phyloP scores from a whole-genome alignment of 2,113 vertebrate genomes.

The Halichoeres trimaculatus region DNA sequence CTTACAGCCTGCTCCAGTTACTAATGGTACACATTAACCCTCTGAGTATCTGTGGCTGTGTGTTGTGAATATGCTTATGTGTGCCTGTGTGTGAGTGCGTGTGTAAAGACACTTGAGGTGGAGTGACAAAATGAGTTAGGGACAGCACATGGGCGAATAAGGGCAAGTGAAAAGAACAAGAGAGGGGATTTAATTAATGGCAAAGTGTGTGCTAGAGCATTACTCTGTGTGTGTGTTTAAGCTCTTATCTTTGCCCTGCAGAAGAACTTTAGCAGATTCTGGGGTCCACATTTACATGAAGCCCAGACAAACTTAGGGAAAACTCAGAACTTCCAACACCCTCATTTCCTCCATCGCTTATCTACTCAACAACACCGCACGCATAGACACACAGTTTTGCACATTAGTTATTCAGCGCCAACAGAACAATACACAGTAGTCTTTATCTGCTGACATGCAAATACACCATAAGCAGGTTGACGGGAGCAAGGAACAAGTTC shows the following conservation, averaged over 20 bases:
- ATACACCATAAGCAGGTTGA: slow-evolving; percentile 5
- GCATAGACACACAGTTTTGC: slow-evolving; percentile 1
- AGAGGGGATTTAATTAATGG: slow-evolving; percentile 42
- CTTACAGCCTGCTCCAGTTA: slow-evolving; percentile 70
- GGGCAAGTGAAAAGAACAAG: slow-evolving; percentile 40
- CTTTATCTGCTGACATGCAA: slow-evolving; percentile 31
- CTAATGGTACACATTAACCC: slow-evolving; percentile 68
- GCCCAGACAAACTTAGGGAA: background rate
- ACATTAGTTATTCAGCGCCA: slow-evolving; percentile 8
- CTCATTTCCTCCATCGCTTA: slow-evolving; percentile 18
- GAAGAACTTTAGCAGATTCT: slow-evolving; percentile 42
- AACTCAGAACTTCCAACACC: slow-evolving; percentile 1
- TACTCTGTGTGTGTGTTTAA: background rate
- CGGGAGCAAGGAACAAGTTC: background rate
- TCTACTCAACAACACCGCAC: slow-evolving; percentile 7
- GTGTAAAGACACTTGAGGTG: slow-evolving; percentile 21
- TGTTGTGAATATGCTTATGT: slow-evolving; percentile 4
- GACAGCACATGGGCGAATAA: slow-evolving; percentile 28
- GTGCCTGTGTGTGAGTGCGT: slow-evolving; percentile 5
- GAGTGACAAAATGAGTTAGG: slow-evolving; percentile 36
- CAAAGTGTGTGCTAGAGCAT: background rate
- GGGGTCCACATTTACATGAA: slow-evolving; percentile 29
- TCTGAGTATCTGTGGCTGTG: slow-evolving; percentile 2
- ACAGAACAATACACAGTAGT: slow-evolving; percentile 8
- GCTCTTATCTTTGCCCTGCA: slow-evolving; percentile 61